Evolutionary conservation across 2,888 invertebrate species (phyloP).

Genomic region (Nomada goodeniana): DNA sequence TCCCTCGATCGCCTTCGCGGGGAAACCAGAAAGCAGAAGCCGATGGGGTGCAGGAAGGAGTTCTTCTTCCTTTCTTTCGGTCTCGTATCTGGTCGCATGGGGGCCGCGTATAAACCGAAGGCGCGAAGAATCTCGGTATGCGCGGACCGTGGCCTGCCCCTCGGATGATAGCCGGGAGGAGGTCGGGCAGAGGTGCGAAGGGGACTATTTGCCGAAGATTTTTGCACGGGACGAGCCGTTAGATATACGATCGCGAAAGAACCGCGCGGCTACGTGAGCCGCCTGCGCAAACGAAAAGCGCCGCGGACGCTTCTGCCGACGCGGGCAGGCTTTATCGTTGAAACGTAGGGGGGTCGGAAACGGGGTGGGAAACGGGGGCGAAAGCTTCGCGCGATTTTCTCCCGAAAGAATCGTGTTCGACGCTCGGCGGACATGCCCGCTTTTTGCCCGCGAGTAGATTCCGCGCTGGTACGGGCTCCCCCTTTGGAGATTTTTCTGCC

Average conservation of each 20-base stretch:
- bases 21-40: conserved; percentile 29
- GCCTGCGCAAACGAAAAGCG: conserved; percentile 73
- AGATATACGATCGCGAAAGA: conserved; percentile 80
- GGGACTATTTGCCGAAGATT: conserved; percentile 78
- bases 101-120: not conserved
- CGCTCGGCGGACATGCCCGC: conserved; percentile 44
- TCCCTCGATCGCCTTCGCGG: conserved; percentile 31
- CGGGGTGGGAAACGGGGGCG: not conserved
- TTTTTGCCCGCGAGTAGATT: conserved; percentile 56
- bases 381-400: conserved; percentile 41
- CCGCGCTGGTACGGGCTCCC: conserved; percentile 25
- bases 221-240: conserved; percentile 69
- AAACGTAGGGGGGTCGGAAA: conserved; percentile 40
- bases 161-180: not conserved
- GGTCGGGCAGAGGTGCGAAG: conserved; percentile 76
- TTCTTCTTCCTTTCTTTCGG: not conserved
- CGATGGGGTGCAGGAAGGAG: not conserved
- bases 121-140: conserved; percentile 19
- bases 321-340: conserved; percentile 76
- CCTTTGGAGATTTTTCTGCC: conserved; percentile 39
- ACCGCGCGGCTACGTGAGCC: conserved; percentile 78
- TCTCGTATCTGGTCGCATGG: not conserved
- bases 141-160: not conserved
- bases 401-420: conserved; percentile 63
- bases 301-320: no score